Conservation (phyloP, 2,888 invertebrate species). For the Mythimna lalbum region DNA sequence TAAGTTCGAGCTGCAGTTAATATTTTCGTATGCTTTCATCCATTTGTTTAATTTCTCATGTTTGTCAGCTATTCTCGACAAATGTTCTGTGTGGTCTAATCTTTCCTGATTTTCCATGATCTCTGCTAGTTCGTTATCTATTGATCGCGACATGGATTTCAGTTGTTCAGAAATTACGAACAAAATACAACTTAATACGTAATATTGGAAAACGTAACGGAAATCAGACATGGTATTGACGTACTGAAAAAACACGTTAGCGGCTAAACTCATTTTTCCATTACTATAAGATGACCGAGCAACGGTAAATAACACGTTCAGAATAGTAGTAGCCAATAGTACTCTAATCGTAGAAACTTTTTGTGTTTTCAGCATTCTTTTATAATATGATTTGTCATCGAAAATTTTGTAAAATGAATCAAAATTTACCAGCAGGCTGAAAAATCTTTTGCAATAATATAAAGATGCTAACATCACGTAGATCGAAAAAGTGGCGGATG, state of each 20-base stretch:
- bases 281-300: background rate
- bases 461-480: conserved; percentile 36
- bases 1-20: conserved; percentile 64
- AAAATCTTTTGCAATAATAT: conserved; percentile 49
- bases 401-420: conserved; percentile 36
- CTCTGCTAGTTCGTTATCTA: conserved; percentile 43
- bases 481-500: conserved; percentile 47
- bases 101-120: background rate
- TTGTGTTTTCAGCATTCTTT: conserved; percentile 42
- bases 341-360: conserved; percentile 21
- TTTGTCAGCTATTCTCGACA: background rate
- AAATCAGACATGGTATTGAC: conserved; percentile 55
- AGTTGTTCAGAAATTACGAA: conserved; percentile 68
- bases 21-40: conserved; percentile 66
- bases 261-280: background rate
- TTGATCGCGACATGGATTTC: conserved; percentile 58
- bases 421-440: conserved; percentile 47
- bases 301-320: conserved; percentile 8
- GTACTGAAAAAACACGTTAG: conserved; percentile 16
- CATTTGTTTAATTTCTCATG: conserved; percentile 64
- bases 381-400: conserved; percentile 29
- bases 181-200: conserved; percentile 60
- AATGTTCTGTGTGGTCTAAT: background rate
- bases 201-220: conserved; percentile 65
- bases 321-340: conserved; percentile 3